Base-by-base conservation (phyloP, 2,797 vertebrate genomes). In the Synanceia verrucosa region DNA sequence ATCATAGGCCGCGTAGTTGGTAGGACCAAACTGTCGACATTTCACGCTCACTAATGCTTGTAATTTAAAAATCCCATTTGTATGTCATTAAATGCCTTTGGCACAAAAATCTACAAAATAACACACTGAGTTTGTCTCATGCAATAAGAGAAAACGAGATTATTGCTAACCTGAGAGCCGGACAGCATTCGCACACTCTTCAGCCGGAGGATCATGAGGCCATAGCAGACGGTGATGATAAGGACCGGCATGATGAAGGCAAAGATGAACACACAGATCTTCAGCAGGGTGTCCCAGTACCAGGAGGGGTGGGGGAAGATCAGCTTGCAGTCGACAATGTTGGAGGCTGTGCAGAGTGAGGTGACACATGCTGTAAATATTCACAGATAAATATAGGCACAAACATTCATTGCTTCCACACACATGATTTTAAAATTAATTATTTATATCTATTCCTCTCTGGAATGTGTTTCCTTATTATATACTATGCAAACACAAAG, bases 251-350 rank as follows among this genome's bases (percentile, higher is more conserved):
- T 97, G 91, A 99, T 95, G 90, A 99, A 99, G 87, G 98, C 98
- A 11, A 99, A 99, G 92, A 99, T 99, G 90, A 99, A 99, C 29
- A 99, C 98, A 47, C 97, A 99, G 91, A 99, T 99, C 94, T 97
- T 99, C 91, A 99, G 90, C 47, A 99, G 95, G 81, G 96, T 99
- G 84, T 99, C 98, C 98, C 97, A 99, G 87, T 99, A 99, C 97
- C 97, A 99, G 9, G 96, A 86, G 4, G 98, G 98, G 70, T 97
- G 95, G 28, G 98, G 98, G 86, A 99, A 99, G 0, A 93, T 91
- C 81, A 99, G 93, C 1, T 95, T 97, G 76, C 98, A 99, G 88
- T 99, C 97, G 61, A 95, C 90, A 37, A 95, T 93, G 13, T 85
- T 93, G 93, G 78, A 52, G 75, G 83, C 86, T 91, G 89, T 73